Evolutionary conservation across 2,113 vertebrate species (phyloP), one percentile per base, ranked within the genome.

Genomic region (Chascanopsetta lugubris): DNA sequence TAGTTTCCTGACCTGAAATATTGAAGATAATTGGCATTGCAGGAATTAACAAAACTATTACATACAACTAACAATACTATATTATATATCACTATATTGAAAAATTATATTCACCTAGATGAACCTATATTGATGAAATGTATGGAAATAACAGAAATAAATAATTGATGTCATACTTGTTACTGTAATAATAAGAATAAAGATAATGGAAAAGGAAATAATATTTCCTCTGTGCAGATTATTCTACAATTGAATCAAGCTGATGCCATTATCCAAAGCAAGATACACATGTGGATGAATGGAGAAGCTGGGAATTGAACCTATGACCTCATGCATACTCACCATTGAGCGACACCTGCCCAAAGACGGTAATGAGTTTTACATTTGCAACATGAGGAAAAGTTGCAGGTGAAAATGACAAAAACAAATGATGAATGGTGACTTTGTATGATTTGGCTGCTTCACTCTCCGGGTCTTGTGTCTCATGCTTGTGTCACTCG

Each of bases 1-100:
- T 18, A 8, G 2, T 60, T 30, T 51, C 9, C 34, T 51, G 34
- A 32, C 69, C n/a, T n/a, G n/a, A n/a, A n/a, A n/a, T n/a, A n/a
- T n/a, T n/a, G n/a, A n/a, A n/a, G n/a, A n/a, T n/a, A n/a, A n/a
- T n/a, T n/a, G n/a, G n/a, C n/a, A n/a, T n/a, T n/a, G n/a, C n/a
- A n/a, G n/a, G n/a, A n/a, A n/a, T n/a, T n/a, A n/a, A n/a, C n/a
- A 42, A 38, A 15, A 30, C 11, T 38, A 42, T 8, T 53, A 58
- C 11, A 26, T 42, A 25, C 8, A 43, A 43, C 13, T 10, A 46
- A 64, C 22, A 6, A 17, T 2, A 21, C 5, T 21, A 20, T 36
- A 3, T 50, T 13, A 38, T 38, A 38, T 15, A 38, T 38, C 34
- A 42, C n/a, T n/a, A 18, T 42, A 6, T 42, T 42, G 38, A 6